A percentile compares a stretch with the other conserved stretches of the same genome.
phyloP scores from a whole-genome alignment of 1,140 invertebrate genomes.

The Pachypsylla venusta region DNA sequence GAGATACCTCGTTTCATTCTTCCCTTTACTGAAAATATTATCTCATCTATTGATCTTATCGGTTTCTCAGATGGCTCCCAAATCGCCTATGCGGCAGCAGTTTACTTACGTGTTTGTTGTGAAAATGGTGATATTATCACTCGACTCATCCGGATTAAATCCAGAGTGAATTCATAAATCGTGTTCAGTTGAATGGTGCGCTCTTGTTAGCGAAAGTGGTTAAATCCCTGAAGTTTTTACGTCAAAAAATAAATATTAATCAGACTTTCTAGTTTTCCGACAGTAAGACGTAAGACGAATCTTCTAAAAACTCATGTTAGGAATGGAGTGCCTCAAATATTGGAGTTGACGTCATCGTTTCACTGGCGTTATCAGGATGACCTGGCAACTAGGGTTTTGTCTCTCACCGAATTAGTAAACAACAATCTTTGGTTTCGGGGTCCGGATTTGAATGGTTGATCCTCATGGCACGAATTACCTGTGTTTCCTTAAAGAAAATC shows the following conservation, averaged over 20 bases:
- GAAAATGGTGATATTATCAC: neutral
- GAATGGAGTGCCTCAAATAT: neutral
- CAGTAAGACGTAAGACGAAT: neutral
- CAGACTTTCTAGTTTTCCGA: neutral
- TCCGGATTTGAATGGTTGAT: too few relatives aligned
- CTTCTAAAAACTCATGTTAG: neutral
- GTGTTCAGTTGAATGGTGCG: neutral
- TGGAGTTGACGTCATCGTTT: neutral
- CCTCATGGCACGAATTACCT: too few relatives aligned
- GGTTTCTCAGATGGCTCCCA: slow-evolving; percentile 8
- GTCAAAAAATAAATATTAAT: neutral
- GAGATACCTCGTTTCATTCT: neutral
- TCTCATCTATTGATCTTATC: slow-evolving; percentile 4
- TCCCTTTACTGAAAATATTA: neutral
- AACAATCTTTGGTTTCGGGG: too few relatives aligned
- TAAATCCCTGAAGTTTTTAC: neutral
- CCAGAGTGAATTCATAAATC: neutral
- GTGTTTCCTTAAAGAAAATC: too few relatives aligned
- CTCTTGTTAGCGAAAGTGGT: neutral
- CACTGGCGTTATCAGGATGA: neutral
- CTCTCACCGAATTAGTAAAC: too few relatives aligned
- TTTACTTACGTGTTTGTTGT: neutral
- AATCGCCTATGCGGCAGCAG: slow-evolving; percentile 4
- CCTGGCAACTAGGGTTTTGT: too few relatives aligned
- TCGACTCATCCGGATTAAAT: neutral